These are phyloP conservation scores for Leptothorax acervorum DNA, from an alignment of 2,888 invertebrate genomes.

Conservation along the genomic window DNA sequence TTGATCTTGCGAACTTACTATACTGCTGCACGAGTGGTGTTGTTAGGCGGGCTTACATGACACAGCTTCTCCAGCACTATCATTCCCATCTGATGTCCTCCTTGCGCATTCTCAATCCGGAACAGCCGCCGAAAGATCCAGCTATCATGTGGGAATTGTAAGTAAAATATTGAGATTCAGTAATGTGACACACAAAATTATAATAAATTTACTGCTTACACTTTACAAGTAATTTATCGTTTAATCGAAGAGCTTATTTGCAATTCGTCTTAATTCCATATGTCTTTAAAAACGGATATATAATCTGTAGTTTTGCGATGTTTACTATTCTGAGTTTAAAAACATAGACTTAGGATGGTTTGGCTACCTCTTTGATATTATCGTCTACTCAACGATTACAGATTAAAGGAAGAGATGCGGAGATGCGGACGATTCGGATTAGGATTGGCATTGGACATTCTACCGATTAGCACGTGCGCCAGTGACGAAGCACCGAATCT, in stretches of 20 bases:
- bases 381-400: conserved; percentile 75
- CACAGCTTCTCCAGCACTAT: conserved; percentile 88
- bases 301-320: neutral
- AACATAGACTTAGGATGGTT: neutral
- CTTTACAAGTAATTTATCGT: conserved; percentile 7
- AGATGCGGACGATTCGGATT: conserved; percentile 89
- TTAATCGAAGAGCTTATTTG: neutral
- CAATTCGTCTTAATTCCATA: neutral
- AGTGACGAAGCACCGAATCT: conserved; percentile 91
- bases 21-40: conserved; percentile 89
- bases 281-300: neutral
- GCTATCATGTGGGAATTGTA: conserved; percentile 87
- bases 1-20: conserved; percentile 89
- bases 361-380: neutral
- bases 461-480: conserved; percentile 90
- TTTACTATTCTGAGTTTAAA: neutral
- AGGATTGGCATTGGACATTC: conserved; percentile 90
- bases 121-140: conserved; percentile 84
- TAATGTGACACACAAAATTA: neutral
- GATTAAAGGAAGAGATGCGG: conserved; percentile 89
- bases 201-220: neutral
- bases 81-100: conserved; percentile 88
- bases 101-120: conserved; percentile 87
- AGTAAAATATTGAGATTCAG: conserved; percentile 77
- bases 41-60: conserved; percentile 88